A percentile compares a stretch with the other conserved stretches of the same genome.
Conservation (phyloP, 2,113 vertebrate species). For the Patagioenas fasciata region DNA sequence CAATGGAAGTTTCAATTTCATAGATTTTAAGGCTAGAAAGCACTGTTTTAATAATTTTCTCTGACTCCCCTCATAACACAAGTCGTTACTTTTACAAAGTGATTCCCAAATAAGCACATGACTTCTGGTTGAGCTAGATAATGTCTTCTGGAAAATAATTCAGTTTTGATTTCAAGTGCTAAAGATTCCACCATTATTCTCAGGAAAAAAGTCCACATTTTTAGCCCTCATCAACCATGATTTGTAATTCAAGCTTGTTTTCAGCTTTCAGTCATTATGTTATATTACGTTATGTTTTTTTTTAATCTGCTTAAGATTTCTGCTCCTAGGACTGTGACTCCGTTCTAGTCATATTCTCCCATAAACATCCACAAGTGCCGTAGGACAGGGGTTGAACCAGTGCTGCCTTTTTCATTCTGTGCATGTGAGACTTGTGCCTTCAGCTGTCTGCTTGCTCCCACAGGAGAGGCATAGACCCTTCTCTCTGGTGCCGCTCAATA, state of each 20-base stretch:
- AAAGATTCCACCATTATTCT: not conserved
- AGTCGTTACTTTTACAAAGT: not conserved
- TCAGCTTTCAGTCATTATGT: not conserved
- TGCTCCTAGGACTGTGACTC: not conserved
- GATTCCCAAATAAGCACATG: not conserved
- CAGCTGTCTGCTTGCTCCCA: not conserved
- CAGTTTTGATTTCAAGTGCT: not conserved
- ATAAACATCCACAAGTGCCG: not conserved
- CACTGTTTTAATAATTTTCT: not conserved
- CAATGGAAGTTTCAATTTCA: not conserved
- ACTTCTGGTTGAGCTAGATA: not conserved
- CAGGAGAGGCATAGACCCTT: not conserved
- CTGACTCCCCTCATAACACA: not conserved
- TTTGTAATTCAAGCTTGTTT: not conserved
- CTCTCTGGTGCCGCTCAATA: not conserved
- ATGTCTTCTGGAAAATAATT: not conserved
- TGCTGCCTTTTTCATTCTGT: not conserved
- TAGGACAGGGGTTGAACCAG: not conserved
- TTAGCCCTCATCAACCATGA: fast-evolving
- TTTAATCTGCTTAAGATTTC: not conserved
- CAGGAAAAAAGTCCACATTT: not conserved
- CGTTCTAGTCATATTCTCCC: not conserved
- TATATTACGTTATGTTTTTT: fast-evolving
- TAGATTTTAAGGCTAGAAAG: not conserved
- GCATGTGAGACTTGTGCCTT: not conserved